Conservation (phyloP, 2,888 invertebrate species). For the Chloromyia formosa region DNA sequence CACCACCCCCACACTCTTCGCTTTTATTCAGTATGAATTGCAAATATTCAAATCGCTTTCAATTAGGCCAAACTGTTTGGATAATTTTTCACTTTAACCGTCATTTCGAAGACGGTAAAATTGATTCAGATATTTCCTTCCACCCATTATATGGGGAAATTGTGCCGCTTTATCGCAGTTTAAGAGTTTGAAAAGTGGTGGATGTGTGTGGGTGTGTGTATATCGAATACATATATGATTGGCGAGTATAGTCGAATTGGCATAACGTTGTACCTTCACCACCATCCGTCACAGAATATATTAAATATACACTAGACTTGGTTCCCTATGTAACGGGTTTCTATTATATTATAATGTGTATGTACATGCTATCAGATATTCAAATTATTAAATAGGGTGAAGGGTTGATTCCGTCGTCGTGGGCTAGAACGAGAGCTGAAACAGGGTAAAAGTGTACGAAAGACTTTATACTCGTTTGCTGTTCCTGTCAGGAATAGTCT, state of each 20-base stretch:
- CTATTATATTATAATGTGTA: neutral
- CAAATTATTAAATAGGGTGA: conserved; percentile 25
- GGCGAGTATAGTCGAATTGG: too few species aligned
- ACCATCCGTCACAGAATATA: neutral
- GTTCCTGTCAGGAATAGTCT: neutral
- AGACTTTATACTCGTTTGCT: too few species aligned
- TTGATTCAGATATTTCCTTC: conserved; percentile 43
- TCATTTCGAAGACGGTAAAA: conserved; percentile 32
- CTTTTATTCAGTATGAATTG: conserved; percentile 22
- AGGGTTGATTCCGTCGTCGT: neutral
- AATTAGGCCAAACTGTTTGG: conserved; percentile 39
- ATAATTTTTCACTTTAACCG: conserved; percentile 38
- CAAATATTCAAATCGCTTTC: conserved; percentile 41
- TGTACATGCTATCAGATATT: conserved; percentile 2
- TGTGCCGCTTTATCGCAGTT: neutral
- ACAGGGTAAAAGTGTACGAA: too few species aligned
- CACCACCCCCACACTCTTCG: neutral
- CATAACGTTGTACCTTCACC: neutral
- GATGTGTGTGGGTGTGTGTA: too few species aligned
- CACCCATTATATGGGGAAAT: conserved; percentile 14
- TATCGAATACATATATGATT: too few species aligned
- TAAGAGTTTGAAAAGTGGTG: too few species aligned
- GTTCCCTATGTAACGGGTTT: too few species aligned
- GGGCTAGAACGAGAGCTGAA: too few species aligned
- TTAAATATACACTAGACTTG: neutral